These are phyloP conservation scores for Corydoras maculifer DNA, from an alignment of 2,113 vertebrate species.

Conservation along the genomic window DNA sequence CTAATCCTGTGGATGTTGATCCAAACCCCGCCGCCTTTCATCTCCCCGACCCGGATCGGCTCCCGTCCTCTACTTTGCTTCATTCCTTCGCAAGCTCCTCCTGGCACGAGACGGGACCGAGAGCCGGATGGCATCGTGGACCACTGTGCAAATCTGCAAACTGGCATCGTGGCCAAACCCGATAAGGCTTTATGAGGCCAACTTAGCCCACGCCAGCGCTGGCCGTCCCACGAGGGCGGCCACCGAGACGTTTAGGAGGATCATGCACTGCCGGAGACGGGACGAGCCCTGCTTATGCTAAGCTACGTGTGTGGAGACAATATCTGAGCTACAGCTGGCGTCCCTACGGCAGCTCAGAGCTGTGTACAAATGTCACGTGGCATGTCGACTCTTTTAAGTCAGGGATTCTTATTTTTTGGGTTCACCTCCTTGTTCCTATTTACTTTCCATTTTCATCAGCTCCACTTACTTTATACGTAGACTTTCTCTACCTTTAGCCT, in stretches of 20 bases:
- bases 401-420: too few species aligned
- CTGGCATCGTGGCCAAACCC: slow-evolving; percentile 62
- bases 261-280: slow-evolving; percentile 48
- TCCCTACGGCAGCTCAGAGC: background rate
- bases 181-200: slow-evolving; percentile 56
- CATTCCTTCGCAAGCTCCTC: slow-evolving; percentile 23
- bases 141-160: slow-evolving; percentile 60
- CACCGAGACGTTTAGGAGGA: slow-evolving; percentile 53
- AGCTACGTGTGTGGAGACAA: slow-evolving; percentile 45
- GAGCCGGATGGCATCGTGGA: slow-evolving; percentile 39
- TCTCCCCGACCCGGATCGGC: background rate
- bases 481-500: too few species aligned
- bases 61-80: slow-evolving; percentile 4
- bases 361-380: too few species aligned
- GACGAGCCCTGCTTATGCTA: slow-evolving; percentile 46
- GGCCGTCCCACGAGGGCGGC: slow-evolving; percentile 46
- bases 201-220: slow-evolving; percentile 48
- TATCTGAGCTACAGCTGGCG: slow-evolving; percentile 34
- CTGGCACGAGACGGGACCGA: slow-evolving; percentile 31
- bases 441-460: too few species aligned
- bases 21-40: background rate
- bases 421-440: too few species aligned
- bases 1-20: slow-evolving; percentile 17
- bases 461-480: too few species aligned
- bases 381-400: too few species aligned